Evolutionary conservation across 2,113 vertebrate species (phyloP), one percentile per base, ranked within the genome.

Genomic region (Ceyx margarethae): DNA sequence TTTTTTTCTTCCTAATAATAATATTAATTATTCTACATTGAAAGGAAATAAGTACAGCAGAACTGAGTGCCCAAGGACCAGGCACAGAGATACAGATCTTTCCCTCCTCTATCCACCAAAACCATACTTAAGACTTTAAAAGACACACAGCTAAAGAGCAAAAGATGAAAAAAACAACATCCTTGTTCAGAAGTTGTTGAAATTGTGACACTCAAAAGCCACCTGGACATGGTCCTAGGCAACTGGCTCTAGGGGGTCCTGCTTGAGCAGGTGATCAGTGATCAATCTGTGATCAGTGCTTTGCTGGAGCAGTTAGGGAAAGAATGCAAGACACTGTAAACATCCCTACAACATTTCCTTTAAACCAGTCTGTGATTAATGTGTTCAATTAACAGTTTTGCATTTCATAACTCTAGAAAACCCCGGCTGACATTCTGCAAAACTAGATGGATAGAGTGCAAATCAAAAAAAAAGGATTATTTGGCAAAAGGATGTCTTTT

Each of bases 381-480:
- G 54, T 6, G 3, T 35, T 82, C 43, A 69, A 73, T 89, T 69
- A 89, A 62, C 6, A 56, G 56, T 31, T 54, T 31, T 45, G n/a
- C 21, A 37, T 92, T 89, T 94, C 60, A 11, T 45, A 94, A 93
- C 45, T 68, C 79, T 15, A 93, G 75, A 91, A 96, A 93, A 74
- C 29, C 79, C 51, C 68, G 45, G 45, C 69, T 93, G 54, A 81
- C 45, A 87, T 72, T 1, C 8, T 26, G 78, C 37, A 91, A 85
- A 87, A 76, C 91, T 90, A 84, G 72, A 96, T 25, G 48, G 83
- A 65, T 69, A 69, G 18, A 40, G 43, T 20, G 18, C 40, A 94
- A 96, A 95, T 84, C 83, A 90, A 95, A 95, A 91, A 37, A 37
- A 77, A 88, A 96, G 87, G 65, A 64, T 40, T 65, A 89, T 93